phyloP scores from a whole-genome alignment of 1,140 invertebrate genomes.

The Drosophila mayri region DNA sequence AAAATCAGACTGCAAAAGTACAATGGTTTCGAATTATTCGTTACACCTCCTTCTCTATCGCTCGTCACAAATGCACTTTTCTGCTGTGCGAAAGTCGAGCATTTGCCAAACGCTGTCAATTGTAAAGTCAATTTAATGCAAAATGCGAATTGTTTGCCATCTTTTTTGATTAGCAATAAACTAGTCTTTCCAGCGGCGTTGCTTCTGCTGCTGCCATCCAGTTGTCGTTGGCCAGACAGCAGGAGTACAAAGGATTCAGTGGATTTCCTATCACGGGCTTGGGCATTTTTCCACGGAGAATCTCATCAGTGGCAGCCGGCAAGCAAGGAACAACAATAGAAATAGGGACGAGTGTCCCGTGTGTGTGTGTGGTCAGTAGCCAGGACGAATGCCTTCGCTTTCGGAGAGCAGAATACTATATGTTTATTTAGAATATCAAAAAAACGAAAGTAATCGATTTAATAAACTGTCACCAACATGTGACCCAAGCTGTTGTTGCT shows the following conservation, averaged over 20 bases:
- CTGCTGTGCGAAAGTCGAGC: slow-evolving; percentile 29
- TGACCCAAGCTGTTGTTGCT: slow-evolving; percentile 41
- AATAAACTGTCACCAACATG: slow-evolving; percentile 84
- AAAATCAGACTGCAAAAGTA: slow-evolving; percentile 38
- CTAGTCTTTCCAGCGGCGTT: slow-evolving; percentile 56
- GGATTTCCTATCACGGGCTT: slow-evolving; percentile 59
- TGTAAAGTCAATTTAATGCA: slow-evolving; percentile 78
- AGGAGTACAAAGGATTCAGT: slow-evolving; percentile 16
- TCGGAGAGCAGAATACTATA: slow-evolving; percentile 50
- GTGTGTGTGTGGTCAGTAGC: slow-evolving; percentile 58
- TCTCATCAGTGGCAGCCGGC: slow-evolving; percentile 39
- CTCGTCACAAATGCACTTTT: slow-evolving; percentile 29
- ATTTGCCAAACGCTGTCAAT: slow-evolving; percentile 61
- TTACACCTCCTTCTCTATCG: slow-evolving; percentile 16
- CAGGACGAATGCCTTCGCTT: slow-evolving; percentile 25
- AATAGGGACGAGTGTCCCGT: slow-evolving; percentile 28
- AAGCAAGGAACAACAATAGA: slow-evolving; percentile 27
- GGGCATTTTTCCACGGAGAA: slow-evolving; percentile 64
- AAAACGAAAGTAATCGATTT: slow-evolving; percentile 84
- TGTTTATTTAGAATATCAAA: slow-evolving; percentile 85
- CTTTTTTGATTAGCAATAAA: slow-evolving; percentile 78
- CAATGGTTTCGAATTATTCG: slow-evolving; percentile 47
- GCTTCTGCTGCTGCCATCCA: slow-evolving; percentile 23
- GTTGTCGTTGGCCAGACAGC: slow-evolving; percentile 44
- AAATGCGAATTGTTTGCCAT: slow-evolving; percentile 60